Base-by-base conservation (phyloP, 2,888 invertebrate species). In the Nomada lathburiana region DNA sequence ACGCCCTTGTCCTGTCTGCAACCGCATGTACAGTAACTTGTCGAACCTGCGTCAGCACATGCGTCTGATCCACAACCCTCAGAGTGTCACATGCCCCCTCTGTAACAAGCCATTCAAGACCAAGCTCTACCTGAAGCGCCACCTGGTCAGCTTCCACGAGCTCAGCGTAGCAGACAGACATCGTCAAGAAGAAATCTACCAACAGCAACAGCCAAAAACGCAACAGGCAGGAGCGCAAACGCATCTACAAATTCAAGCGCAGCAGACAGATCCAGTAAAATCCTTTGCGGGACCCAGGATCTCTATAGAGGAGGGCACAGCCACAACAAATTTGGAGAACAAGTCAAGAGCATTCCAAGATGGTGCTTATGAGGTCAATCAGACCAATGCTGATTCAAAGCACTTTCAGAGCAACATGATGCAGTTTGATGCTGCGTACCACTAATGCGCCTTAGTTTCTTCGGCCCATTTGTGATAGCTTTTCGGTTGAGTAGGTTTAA, bases 21-120 rank as follows among this genome's bases (percentile, higher is more conserved):
- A 95, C 91, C 95, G 95, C 92, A 95, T 95, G 91, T 96, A 96
- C 94, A 95, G 95, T 94, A 96, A 96, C 94, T 94, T 96, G 90
- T 95, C 95, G 89, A 96, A 96, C 94, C 94, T 96, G 89, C 94
- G 96, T 85, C 96, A 96, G 92, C 96, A 96, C 94, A 95, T 96
- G 94, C 95, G 95, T 93, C 94, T 96, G 89, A 96, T 96, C 92
- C 96, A 96, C 94, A 95, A 95, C 94, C 95, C 96, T 85, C 95
- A 95, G 91, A 95, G 95, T 92, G 95, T 95, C 90, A 94, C 94
- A 90, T 96, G 96, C 93, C 95, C 95, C 84, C 94, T 95, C 88
- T 96, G 96, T 94, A 94, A 94, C 93, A 96, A 96, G 94, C 94
- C 95, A 85, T 96, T 96, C 94, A 96, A 96, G 94, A 95, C 95